Conservation (phyloP, 2,888 invertebrate genomes). For the Chaetoderma sp. region DNA sequence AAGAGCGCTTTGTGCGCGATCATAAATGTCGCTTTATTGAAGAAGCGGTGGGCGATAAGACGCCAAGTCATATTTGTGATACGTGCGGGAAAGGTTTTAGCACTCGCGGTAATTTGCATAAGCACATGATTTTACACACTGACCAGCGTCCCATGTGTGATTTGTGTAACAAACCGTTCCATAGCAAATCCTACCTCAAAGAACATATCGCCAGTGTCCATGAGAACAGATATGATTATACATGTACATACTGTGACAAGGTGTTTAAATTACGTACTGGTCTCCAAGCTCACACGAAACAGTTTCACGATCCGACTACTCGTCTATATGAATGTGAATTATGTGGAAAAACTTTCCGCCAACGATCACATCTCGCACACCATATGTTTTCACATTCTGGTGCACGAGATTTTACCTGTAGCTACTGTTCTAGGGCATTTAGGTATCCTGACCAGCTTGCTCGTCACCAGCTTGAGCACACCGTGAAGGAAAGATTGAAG, state of each 20-base stretch:
- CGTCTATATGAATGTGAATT: conserved; percentile 68
- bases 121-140: no score
- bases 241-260: conserved; percentile 71
- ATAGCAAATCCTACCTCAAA: no score
- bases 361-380: conserved; percentile 69
- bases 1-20: conserved; percentile 70
- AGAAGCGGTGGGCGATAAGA: no score
- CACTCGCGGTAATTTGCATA: no score
- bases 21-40: no score
- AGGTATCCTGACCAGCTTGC: conserved; percentile 69
- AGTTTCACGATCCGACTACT: conserved; percentile 65
- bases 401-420: conserved; percentile 54
- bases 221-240: conserved; percentile 53
- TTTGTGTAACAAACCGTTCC: no score
- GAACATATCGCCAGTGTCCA: no score
- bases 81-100: no score
- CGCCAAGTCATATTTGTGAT: no score
- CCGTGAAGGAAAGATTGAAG: conserved; percentile 57
- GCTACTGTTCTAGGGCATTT: conserved; percentile 67
- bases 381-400: conserved; percentile 69
- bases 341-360: conserved; percentile 71
- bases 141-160: no score
- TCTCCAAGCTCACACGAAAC: conserved; percentile 69
- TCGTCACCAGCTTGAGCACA: conserved; percentile 69
- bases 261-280: conserved; percentile 71